Percentiles rank a stretch among this genome's conserved stretches.
phyloP scores from a whole-genome alignment of 2,113 vertebrate genomes.

The Syrmaticus mikado region DNA sequence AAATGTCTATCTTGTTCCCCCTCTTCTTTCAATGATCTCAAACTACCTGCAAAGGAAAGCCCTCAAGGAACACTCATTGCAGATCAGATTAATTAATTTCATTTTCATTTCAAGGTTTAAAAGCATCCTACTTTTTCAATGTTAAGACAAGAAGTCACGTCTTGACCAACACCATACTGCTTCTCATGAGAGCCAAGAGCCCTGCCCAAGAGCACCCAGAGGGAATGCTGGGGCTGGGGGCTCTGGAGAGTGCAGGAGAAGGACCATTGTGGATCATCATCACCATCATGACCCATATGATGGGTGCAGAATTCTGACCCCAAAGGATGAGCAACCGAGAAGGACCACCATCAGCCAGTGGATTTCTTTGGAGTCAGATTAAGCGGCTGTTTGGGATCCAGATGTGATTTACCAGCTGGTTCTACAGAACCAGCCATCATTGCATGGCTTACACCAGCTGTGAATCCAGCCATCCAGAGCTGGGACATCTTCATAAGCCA shows the following conservation, averaged over 20 bases:
- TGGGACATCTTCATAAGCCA: not conserved
- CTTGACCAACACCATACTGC: not conserved
- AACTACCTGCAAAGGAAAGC: slow-evolving; percentile 31
- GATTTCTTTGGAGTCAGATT: not conserved
- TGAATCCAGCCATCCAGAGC: not conserved
- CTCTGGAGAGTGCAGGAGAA: not conserved
- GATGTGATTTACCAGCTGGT: not conserved
- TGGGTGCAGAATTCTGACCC: fast-evolving
- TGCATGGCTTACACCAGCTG: not conserved
- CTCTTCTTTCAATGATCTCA: slow-evolving; percentile 40
- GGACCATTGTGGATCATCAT: too few species aligned
- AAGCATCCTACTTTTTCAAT: not conserved
- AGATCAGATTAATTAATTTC: slow-evolving; percentile 58
- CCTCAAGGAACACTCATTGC: slow-evolving; percentile 44
- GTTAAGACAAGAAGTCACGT: not conserved
- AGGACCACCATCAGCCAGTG: not conserved
- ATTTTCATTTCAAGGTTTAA: slow-evolving; percentile 54
- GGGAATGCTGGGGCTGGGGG: not conserved
- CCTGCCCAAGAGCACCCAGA: not conserved
- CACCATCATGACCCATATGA: too few species aligned
- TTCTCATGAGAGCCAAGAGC: not conserved
- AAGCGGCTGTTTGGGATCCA: not conserved
- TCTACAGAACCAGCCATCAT: not conserved
- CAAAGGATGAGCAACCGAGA: not conserved
- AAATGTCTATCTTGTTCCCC: slow-evolving; percentile 46